phyloP scores from a whole-genome alignment of 2,888 invertebrate genomes.

The Aphelenchoides bicaudatus region DNA sequence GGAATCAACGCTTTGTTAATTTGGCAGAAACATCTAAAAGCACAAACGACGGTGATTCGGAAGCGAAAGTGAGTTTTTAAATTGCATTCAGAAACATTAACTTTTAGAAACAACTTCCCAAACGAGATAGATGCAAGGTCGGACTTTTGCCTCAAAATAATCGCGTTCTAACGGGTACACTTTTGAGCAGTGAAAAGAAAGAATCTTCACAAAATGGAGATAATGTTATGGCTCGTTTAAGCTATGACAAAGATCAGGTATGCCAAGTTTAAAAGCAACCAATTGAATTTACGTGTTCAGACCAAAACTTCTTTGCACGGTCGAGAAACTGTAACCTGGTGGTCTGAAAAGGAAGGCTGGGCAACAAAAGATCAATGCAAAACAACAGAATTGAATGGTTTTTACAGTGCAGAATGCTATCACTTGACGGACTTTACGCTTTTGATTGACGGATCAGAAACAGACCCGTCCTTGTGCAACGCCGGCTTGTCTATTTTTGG shows the following conservation, averaged over 20 bases:
- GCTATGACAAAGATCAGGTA: not conserved
- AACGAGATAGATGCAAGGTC: not conserved
- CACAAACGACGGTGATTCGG: too few relatives aligned
- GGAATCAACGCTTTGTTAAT: too few relatives aligned
- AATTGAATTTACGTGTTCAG: too few relatives aligned
- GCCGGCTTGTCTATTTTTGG: not conserved
- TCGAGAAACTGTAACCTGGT: not conserved
- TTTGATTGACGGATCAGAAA: slow-evolving; percentile 1
- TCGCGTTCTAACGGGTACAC: not conserved
- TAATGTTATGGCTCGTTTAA: not conserved
- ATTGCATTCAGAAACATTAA: too few relatives aligned
- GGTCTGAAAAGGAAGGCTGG: not conserved
- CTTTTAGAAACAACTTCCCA: slow-evolving; percentile 1
- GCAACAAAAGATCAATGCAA: too few relatives aligned
- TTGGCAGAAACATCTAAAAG: too few relatives aligned
- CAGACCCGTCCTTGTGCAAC: not conserved
- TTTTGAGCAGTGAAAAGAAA: not conserved
- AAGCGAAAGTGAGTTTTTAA: too few relatives aligned
- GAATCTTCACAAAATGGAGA: not conserved
- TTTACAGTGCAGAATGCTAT: not conserved
- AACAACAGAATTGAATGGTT: not conserved
- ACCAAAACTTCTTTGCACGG: not conserved
- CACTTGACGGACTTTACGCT: slow-evolving; percentile 2
- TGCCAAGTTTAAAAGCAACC: too few relatives aligned
- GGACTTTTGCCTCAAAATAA: not conserved